phyloP scores from a whole-genome alignment of 2,888 invertebrate genomes.

The Globia sparganii region DNA sequence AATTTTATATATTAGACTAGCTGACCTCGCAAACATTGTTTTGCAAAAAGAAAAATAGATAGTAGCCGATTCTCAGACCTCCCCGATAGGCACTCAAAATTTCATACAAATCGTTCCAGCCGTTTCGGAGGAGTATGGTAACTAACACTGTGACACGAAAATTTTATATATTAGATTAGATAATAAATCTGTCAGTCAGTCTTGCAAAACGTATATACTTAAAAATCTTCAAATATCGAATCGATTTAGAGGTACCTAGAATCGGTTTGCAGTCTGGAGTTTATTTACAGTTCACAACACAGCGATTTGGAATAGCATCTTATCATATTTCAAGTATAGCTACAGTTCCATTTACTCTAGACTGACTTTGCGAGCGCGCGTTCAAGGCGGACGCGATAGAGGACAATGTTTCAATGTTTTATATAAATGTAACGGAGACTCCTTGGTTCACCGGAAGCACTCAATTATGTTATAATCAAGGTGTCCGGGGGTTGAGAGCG shows the following conservation, averaged over 20 bases:
- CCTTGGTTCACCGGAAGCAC: constrained; percentile 81
- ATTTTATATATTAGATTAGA: no score
- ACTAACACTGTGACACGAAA: no score
- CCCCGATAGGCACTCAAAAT: no score
- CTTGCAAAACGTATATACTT: constrained; percentile 13
- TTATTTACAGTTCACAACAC: constrained; percentile 15
- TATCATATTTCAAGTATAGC: constrained; percentile 9
- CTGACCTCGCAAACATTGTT: no score
- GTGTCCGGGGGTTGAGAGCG: constrained; percentile 69
- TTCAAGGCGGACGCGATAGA: neutral
- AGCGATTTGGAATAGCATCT: constrained; percentile 12
- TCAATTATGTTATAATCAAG: constrained; percentile 85
- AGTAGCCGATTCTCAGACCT: no score
- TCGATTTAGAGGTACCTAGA: constrained; percentile 15
- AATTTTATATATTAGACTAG: no score
- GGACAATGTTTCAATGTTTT: constrained; percentile 53
- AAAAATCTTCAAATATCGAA: constrained; percentile 29
- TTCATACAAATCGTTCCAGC: no score
- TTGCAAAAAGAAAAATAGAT: no score
- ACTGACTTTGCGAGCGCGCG: neutral
- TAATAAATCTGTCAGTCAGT: neutral
- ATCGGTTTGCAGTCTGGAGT: constrained; percentile 7
- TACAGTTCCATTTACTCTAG: neutral
- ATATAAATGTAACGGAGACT: constrained; percentile 72
- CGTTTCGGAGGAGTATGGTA: no score